Evolutionary conservation across 2,797 vertebrate genomes (phyloP).

Genomic region (Neostethus bicornis): DNA sequence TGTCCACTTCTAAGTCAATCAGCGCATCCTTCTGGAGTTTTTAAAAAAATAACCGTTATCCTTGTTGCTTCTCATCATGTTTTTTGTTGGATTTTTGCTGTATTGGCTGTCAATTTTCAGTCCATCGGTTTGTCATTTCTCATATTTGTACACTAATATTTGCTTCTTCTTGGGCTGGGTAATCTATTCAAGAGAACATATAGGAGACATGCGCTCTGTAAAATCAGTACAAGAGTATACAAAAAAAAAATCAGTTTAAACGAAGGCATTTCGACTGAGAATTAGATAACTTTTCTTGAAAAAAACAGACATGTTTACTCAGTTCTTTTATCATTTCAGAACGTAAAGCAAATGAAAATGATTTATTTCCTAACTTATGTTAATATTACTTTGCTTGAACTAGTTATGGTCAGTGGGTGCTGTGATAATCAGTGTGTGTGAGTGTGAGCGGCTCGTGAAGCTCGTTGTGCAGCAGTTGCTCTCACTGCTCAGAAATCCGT

Average conservation of each 20-base stretch:
- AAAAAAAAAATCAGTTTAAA: slow-evolving; percentile 60
- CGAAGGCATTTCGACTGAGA: slow-evolving; percentile 31
- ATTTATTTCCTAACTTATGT: slow-evolving; percentile 9
- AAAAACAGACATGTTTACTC: slow-evolving; percentile 4
- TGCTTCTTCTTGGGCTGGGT: slow-evolving; percentile 43
- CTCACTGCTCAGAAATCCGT: slow-evolving; percentile 52
- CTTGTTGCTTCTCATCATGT: slow-evolving; percentile 1
- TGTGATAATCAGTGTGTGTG: slow-evolving; percentile 18
- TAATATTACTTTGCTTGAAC: slow-evolving; percentile 24
- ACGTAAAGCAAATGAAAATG: background rate
- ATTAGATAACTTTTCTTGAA: slow-evolving; percentile 23
- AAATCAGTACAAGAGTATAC: slow-evolving; percentile 64
- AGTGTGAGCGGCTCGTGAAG: slow-evolving; percentile 40
- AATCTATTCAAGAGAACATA: slow-evolving; percentile 62
- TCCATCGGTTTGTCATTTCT: slow-evolving; percentile 27
- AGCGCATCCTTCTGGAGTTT: background rate
- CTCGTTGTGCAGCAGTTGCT: slow-evolving; percentile 49
- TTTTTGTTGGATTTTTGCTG: slow-evolving; percentile 21
- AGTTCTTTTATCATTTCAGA: slow-evolving; percentile 11
- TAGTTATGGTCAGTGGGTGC: slow-evolving; percentile 25
- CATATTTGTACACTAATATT: slow-evolving; percentile 49
- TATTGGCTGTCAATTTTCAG: slow-evolving; percentile 24
- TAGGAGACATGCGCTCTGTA: slow-evolving; percentile 55
- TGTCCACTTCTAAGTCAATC: background rate
- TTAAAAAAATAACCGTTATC: slow-evolving; percentile 8